Percentiles rank a stretch among this genome's conserved stretches.
These are phyloP conservation scores for Takifugu ocellatus DNA, from an alignment of 2,797 vertebrate genomes.

Conservation along the genomic window DNA sequence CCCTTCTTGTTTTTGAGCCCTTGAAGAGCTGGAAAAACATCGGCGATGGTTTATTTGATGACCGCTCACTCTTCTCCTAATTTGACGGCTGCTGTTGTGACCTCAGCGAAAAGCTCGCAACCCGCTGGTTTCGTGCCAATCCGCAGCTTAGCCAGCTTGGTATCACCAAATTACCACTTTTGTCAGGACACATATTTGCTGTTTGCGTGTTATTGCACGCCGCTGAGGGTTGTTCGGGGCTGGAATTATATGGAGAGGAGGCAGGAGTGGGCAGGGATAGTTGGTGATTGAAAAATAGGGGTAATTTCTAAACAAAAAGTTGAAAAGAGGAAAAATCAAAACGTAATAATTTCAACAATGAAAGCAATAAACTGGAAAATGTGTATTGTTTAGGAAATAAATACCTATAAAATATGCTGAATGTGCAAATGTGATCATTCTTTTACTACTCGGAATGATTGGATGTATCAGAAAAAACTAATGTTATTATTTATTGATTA, in stretches of 20 bases:
- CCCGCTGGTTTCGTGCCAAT: background rate
- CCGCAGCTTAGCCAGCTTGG: conserved; percentile 2
- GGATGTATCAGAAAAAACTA: too few species aligned
- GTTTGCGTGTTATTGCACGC: background rate
- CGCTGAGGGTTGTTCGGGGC: background rate
- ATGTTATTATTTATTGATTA: too few species aligned
- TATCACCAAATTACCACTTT: background rate
- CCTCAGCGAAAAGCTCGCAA: conserved; percentile 16
- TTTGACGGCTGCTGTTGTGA: conserved; percentile 37
- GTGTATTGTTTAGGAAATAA: too few species aligned
- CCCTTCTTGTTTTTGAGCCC: background rate
- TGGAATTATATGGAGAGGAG: background rate
- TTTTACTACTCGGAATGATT: too few species aligned
- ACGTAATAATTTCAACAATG: too few species aligned
- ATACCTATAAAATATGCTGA: too few species aligned
- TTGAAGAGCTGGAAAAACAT: background rate
- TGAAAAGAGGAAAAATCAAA: background rate
- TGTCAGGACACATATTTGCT: background rate
- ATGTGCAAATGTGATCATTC: background rate
- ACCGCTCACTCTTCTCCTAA: conserved; percentile 16
- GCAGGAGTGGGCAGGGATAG: background rate
- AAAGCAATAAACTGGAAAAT: too few species aligned
- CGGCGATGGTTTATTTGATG: background rate
- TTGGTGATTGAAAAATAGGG: background rate
- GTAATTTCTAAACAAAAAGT: background rate